Evolutionary conservation across 2,888 invertebrate species (phyloP), one percentile per base, ranked within the genome.

Genomic region (Metopia argyrocephala): DNA sequence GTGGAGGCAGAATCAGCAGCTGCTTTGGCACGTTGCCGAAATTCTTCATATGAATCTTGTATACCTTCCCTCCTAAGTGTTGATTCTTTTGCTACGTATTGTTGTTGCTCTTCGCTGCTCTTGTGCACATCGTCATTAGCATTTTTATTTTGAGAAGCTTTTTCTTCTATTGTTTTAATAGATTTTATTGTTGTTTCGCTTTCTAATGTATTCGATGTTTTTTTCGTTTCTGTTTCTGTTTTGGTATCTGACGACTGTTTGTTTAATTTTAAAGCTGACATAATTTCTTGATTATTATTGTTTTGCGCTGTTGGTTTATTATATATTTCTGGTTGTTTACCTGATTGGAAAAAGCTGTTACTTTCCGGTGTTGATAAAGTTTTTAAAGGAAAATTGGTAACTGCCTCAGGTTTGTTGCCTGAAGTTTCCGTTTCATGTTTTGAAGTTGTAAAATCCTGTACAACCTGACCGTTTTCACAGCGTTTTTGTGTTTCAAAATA

Each of bases 21-120:
- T 83, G 86, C 87, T 80, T 90, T 90, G 89, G 90, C 90, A 87
- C 86, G 87, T 84, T 89, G 90, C 90, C 90, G 85, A 88, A 89
- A 90, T 87, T 89, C 89, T 83, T 89, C 89, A 83, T 87, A 88
- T 84, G 86, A 85, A 83, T 84, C 84, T 84, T 80, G 75, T 64
- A 61, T 82, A 78, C 57, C 78, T n/a, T n/a, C n/a, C 69, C 76
- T 82, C 71, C 54, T 69, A 21, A 57, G 48, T 46, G 64, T 59
- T 70, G 64, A 74, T 82, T 85, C 79, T 80, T 84, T 83, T 79
- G 83, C 82, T n/a, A n/a, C n/a, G n/a, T n/a, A n/a, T 38, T 83
- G 50, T 38, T 38, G 38, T 38, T 38, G 38, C 18, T 50, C 45
- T 76, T 78, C 75, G 61, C 61, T 70, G 12, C 65, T 25, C 62